Evolutionary conservation across 1,140 invertebrate species (phyloP).

Genomic region (Polypedilum pembai): DNA sequence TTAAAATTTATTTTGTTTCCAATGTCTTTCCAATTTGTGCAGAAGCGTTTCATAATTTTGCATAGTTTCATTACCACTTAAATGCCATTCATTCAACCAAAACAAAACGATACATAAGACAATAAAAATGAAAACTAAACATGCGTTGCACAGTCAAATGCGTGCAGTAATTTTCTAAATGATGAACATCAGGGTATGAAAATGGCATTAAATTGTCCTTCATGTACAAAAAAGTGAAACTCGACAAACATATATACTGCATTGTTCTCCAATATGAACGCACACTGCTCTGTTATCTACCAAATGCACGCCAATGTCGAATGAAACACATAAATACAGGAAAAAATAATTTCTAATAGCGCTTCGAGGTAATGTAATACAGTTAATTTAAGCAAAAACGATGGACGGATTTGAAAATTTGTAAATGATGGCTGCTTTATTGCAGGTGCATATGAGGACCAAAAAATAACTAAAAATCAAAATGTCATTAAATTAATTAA

Average conservation of each 20-base stretch:
- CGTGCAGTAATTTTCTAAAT: slow-evolving; percentile 21
- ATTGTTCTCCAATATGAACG: neutral
- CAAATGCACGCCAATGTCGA: neutral
- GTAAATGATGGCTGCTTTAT: neutral
- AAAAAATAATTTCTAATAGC: no score
- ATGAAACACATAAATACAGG: neutral
- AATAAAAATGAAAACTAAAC: neutral
- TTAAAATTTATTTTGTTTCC: neutral
- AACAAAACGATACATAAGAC: neutral
- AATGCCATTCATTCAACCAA: neutral
- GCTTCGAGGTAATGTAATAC: no score
- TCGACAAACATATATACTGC: neutral
- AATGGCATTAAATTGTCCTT: slow-evolving; percentile 27
- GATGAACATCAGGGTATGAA: neutral
- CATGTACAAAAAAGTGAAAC: neutral
- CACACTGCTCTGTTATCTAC: neutral
- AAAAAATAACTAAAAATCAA: neutral
- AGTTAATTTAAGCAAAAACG: neutral
- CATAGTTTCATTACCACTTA: neutral
- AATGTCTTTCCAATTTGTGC: neutral
- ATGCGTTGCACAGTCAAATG: slow-evolving; percentile 12
- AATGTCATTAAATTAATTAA: slow-evolving; percentile 20
- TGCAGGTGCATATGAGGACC: neutral
- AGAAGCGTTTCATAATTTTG: neutral
- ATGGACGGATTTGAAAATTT: neutral